A percentile compares a stretch with the other conserved stretches of the same genome.
phyloP scores from a whole-genome alignment of 2,113 vertebrate species.

The Porphyrio hochstetteri region DNA sequence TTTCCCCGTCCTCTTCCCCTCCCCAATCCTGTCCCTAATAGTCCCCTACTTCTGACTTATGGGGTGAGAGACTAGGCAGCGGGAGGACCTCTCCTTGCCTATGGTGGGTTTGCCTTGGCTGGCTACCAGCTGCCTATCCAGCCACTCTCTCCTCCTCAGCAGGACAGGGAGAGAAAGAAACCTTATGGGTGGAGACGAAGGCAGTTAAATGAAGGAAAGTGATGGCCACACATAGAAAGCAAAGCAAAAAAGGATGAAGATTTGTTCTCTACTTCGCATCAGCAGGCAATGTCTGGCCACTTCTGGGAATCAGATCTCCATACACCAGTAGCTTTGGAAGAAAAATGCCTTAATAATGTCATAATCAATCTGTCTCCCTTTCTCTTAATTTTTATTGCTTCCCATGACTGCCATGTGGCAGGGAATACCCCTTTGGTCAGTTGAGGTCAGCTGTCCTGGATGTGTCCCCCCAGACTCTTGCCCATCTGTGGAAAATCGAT shows the following conservation, averaged over 20 bases:
- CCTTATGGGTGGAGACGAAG: not conserved
- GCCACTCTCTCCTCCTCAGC: rapidly evolving
- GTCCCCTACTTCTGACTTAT: not conserved
- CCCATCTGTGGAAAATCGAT: no score
- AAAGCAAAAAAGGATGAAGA: not conserved
- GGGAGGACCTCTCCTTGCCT: not conserved
- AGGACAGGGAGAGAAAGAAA: not conserved
- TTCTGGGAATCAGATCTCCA: not conserved
- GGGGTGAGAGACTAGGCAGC: not conserved
- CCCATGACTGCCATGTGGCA: not conserved
- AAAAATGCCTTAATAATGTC: not conserved
- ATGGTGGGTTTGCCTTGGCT: not conserved
- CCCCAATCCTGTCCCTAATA: not conserved
- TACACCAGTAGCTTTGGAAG: not conserved
- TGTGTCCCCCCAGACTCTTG: not conserved
- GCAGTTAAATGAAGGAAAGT: not conserved
- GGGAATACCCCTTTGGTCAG: not conserved
- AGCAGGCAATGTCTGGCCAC: not conserved
- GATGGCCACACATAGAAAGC: not conserved
- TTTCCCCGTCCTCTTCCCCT: not conserved
- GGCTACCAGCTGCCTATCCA: not conserved
- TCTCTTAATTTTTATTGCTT: not conserved
- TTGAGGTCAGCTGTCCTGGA: not conserved
- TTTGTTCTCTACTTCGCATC: not conserved
- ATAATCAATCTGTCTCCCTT: not conserved